Evolutionary conservation across 2,113 vertebrate species (phyloP).

Genomic region (Rhinolophus ferrumequinum): DNA sequence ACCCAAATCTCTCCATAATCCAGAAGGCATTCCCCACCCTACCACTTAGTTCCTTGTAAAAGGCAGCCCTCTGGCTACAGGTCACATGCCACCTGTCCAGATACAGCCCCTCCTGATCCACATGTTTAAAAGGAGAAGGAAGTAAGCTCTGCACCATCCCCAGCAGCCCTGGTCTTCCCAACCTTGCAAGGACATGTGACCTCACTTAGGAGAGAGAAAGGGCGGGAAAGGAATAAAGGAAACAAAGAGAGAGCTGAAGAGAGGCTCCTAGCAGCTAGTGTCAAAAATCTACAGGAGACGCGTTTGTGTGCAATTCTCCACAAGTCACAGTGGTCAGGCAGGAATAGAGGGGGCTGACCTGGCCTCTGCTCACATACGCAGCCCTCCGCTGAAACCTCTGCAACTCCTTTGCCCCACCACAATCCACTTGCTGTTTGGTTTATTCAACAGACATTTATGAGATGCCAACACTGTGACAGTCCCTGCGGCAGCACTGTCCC

Average conservation of each 20-base stretch:
- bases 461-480: accelerated
- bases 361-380: neutral
- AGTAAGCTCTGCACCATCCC: neutral
- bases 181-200: neutral
- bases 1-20: neutral
- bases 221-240: neutral
- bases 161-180: neutral
- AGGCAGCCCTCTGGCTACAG: neutral
- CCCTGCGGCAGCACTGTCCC: too few relatives aligned
- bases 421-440: neutral
- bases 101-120: neutral
- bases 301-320: accelerated
- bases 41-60: neutral
- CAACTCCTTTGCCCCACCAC: neutral
- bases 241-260: neutral
- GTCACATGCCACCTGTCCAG: neutral
- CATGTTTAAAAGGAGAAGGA: neutral
- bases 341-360: neutral
- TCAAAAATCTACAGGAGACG: neutral
- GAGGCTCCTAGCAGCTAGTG: neutral
- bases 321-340: neutral
- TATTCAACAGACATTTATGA: neutral
- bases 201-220: neutral
- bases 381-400: neutral
- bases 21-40: neutral